A percentile compares a stretch with the other conserved stretches of the same genome.
These are phyloP conservation scores for Melitaea cinxia DNA, from an alignment of 1,140 invertebrate species.

Conservation along the genomic window DNA sequence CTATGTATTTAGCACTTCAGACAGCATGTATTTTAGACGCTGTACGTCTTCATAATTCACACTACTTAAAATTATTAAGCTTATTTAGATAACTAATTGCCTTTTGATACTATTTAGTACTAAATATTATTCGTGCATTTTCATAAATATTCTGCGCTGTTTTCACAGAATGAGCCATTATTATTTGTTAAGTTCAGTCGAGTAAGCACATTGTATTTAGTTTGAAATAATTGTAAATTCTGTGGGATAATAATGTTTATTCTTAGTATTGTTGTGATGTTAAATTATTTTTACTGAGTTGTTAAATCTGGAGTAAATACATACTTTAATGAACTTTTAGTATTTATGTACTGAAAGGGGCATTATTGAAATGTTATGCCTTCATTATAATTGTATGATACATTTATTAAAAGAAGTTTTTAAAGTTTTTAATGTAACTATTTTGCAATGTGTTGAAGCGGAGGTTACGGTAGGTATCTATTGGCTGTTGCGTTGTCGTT, in stretches of 20 bases:
- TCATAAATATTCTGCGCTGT: neutral
- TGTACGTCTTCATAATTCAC: no score
- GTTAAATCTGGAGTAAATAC: neutral
- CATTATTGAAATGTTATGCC: neutral
- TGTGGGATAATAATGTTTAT: neutral
- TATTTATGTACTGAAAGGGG: neutral
- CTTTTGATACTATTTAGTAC: no score
- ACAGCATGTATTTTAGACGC: no score
- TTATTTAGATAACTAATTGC: no score
- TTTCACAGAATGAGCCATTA: neutral
- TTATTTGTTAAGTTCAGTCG: constrained; percentile 1
- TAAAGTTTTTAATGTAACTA: no score
- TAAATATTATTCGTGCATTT: neutral
- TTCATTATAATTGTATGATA: no score
- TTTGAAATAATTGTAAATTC: neutral
- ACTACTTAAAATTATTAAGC: no score
- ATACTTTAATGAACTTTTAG: neutral
- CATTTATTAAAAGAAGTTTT: no score
- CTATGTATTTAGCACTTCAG: no score
- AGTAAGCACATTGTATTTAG: constrained; percentile 6
- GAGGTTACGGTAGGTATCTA: no score
- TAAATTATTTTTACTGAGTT: neutral
- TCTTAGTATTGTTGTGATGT: neutral
- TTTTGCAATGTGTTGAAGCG: no score
- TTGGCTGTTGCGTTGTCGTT: no score